Evolutionary conservation across 2,113 vertebrate genomes (phyloP), one percentile per base, ranked within the genome.

Genomic region (Oceanodroma tethys): DNA sequence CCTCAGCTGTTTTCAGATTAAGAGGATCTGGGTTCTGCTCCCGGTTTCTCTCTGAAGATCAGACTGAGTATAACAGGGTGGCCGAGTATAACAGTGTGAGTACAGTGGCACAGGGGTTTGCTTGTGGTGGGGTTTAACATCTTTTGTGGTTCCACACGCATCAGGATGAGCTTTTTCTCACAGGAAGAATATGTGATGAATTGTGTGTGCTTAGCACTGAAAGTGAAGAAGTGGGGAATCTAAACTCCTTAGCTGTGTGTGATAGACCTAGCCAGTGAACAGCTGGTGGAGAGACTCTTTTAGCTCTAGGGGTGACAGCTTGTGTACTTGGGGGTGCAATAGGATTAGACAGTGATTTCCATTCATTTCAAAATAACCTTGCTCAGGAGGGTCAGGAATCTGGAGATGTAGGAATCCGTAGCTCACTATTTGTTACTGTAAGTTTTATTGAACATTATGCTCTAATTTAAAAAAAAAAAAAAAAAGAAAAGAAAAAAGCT

Each of bases 201-300:
- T 22, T 84, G 45, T 66, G 73, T 85, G 10, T 14, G 25, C 22
- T 13, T 76, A 59, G 81, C 38, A n/a, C 78, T 63, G 75, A 2
- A 90, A 81, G 83, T 83, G 58, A 42, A 86, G 6, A 85, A 94
- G 66, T 81, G 84, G 48, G 53, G 70, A 97, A 94, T 96, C 82
- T 96, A 94, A 93, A 95, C 74, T 80, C 82, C 75, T 95, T 82
- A 97, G 66, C 78, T 85, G 50, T 29, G n/a, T 91, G 71, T 88
- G 66, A 90, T 47, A 71, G 91, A 67, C 74, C 66, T 34, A 52
- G 22, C 55, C 52, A 71, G 95, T 47, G 89, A 95, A 90, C 93
- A 95, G 95, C 96, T 95, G 93, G 93, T 90, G 42, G 86, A 89
- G 73, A 84, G 83, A 87, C 68, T 81, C 83, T 74, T 79, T 93